phyloP scores from a whole-genome alignment of 37 sponge, comb jelly and placozoan genomes.

The Ephydatia muelleri region DNA sequence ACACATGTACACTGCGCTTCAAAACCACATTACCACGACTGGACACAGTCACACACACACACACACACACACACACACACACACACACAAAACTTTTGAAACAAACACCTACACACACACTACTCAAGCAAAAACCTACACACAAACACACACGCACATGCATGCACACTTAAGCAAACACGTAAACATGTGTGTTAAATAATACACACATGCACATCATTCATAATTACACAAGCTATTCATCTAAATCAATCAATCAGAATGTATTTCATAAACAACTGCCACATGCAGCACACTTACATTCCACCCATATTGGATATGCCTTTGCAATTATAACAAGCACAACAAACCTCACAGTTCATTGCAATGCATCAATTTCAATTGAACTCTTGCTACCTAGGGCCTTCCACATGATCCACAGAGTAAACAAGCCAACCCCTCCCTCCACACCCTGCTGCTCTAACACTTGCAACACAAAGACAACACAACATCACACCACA shows the following conservation, averaged over 20 bases:
- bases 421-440: no score
- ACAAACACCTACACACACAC: not conserved
- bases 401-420: no score
- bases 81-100: not conserved
- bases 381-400: no score
- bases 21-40: not conserved
- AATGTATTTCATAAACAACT: not conserved
- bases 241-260: not conserved
- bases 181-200: conserved; percentile 4
- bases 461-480: no score
- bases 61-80: not conserved
- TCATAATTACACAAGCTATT: not conserved
- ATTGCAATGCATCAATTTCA: no score
- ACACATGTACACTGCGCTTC: conserved; percentile 12
- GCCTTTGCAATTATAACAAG: no score
- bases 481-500: no score
- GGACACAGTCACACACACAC: conserved; percentile 24
- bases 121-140: not conserved
- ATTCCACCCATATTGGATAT: no score
- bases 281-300: no score
- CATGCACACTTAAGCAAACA: conserved; percentile 9
- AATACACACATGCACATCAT: not conserved
- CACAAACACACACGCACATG: not conserved
- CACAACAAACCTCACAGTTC: no score
- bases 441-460: no score